phyloP scores from a whole-genome alignment of 2,113 vertebrate genomes.

The Myanophis thanlyinensis region DNA sequence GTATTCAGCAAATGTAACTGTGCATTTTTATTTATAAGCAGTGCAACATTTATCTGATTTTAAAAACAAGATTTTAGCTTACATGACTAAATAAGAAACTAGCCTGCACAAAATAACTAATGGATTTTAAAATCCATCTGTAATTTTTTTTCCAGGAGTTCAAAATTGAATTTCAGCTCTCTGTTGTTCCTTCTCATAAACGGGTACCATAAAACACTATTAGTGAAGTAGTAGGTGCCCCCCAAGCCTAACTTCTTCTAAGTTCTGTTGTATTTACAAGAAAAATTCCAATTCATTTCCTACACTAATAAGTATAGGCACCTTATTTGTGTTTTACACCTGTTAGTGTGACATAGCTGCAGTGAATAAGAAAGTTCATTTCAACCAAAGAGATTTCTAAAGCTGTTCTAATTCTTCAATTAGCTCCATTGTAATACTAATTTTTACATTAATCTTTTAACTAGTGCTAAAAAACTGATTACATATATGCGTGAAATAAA shows the following conservation, averaged over 20 bases:
- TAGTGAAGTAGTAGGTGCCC: not conserved
- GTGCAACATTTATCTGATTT: not conserved
- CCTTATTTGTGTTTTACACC: not conserved
- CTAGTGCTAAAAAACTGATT: not conserved
- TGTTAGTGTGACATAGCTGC: not conserved
- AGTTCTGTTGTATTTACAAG: not conserved
- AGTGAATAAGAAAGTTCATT: not conserved
- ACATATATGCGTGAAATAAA: not conserved
- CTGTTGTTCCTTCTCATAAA: not conserved
- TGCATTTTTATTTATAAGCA: not conserved
- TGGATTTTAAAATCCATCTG: not conserved
- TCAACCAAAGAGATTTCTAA: not conserved
- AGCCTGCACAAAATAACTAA: not conserved
- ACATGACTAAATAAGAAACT: not conserved
- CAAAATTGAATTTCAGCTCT: not conserved
- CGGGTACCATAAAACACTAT: not conserved
- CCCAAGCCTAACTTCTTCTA: no score
- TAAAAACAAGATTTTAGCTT: not conserved
- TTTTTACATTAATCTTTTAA: not conserved
- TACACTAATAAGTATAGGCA: not conserved
- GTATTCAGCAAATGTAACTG: not conserved
- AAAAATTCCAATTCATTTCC: not conserved
- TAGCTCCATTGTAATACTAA: not conserved
- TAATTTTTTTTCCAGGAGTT: not conserved
- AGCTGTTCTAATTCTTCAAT: not conserved